Evolutionary conservation across 2,888 invertebrate species (phyloP), one percentile per base, ranked within the genome.

Genomic region (Melanotus villosus): DNA sequence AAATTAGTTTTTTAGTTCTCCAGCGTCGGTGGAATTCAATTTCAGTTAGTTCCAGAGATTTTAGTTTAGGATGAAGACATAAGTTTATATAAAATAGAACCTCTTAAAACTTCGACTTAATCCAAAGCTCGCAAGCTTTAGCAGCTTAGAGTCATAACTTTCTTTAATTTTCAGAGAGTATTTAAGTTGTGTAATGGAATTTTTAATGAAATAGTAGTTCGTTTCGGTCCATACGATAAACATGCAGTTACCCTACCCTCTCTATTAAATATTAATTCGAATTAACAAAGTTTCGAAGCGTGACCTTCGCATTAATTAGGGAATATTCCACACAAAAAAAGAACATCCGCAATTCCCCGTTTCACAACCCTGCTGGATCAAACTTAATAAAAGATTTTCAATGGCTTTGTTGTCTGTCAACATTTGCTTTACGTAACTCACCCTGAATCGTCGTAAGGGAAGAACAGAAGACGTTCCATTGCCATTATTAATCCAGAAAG

Each of bases 181-280:
- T 57, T 65, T 65, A 58, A 57, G 32, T 50, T 50, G 36, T 19
- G 63, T 68, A 68, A 68, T 68, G 68, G 68, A 68, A 68, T 68
- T 68, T 68, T 68, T 68, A 68, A 68, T 68, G 63, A 63, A 58
- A 68, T 68, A 68, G n/a, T n/a, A n/a, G 62, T 57, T 65, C 19
- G 47, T 38, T 50, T 50, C 26, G 38, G 23, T 34, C 30, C 47
- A 50, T 30, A 58, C n/a, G 45, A 38, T 58, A 65, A 65, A 65
- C 58, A 65, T 54, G 19, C 30, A 30, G 23, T 32, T n/a, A n/a
- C 9, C 26, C 2, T 41, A 3, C 12, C 16, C 32, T 9, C 26
- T 12, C 16, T n/a, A n/a, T 56, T 64, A 14, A 52, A 32, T 32
- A 52, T 52, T 52, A 18, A 52, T 18, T 5, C 1, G 18, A 32